These are phyloP conservation scores for Herpetotheres cachinnans DNA, from an alignment of 2,113 vertebrate genomes.

Conservation along the genomic window DNA sequence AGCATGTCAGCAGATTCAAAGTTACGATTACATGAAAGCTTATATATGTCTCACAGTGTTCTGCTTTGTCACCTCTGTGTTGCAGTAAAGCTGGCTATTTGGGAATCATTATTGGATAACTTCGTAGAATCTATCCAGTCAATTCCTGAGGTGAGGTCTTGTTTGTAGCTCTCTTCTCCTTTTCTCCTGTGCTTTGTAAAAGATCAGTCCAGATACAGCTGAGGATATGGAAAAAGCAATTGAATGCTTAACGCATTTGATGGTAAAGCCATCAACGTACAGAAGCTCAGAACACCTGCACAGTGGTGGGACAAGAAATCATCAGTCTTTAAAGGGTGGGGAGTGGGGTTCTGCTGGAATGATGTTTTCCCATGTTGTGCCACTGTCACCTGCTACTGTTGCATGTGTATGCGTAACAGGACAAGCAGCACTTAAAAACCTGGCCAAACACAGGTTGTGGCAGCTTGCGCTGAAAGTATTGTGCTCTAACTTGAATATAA, in stretches of 20 bases:
- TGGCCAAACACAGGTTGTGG: neutral
- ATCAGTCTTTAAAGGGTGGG: neutral
- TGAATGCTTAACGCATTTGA: neutral
- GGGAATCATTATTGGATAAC: constrained; percentile 92
- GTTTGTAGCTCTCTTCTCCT: neutral
- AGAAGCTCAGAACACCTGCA: neutral
- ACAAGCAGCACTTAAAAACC: neutral
- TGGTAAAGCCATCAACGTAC: neutral
- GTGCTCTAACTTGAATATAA: neutral
- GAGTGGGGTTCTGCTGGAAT: neutral
- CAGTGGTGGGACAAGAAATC: neutral
- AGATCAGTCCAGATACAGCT: neutral
- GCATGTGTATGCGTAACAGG: neutral
- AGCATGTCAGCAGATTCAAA: neutral
- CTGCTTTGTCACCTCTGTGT: constrained; percentile 26
- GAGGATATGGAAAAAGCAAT: neutral
- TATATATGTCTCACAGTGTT: neutral
- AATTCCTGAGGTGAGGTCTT: constrained; percentile 90
- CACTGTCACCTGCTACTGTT: neutral
- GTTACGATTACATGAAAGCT: neutral
- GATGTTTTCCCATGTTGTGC: neutral
- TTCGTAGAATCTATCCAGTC: constrained; percentile 97
- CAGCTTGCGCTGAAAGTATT: neutral
- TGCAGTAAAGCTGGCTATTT: constrained; percentile 96
- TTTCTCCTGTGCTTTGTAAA: neutral